These are phyloP conservation scores for Ceratosolen fusciceps DNA, from an alignment of 1,140 invertebrate species.

Conservation along the genomic window DNA sequence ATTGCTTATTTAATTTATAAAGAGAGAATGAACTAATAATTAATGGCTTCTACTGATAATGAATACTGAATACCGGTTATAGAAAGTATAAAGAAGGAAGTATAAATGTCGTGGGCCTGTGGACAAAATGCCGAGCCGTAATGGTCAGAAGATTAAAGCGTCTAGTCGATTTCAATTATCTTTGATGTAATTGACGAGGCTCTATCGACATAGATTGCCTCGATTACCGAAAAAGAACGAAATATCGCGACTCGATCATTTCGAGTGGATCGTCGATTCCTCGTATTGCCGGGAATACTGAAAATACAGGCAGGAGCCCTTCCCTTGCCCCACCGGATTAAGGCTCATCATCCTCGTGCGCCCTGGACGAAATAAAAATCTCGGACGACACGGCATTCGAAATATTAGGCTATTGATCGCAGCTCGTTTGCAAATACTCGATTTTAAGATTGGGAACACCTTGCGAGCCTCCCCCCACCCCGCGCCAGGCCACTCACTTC, in stretches of 20 bases:
- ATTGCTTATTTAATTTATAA: too few relatives aligned
- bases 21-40: too few relatives aligned
- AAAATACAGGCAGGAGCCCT: neutral
- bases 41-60: neutral
- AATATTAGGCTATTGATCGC: neutral
- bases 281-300: neutral
- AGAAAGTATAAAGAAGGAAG: too few relatives aligned
- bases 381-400: neutral
- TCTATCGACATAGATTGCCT: neutral
- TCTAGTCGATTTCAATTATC: neutral
- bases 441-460: constrained; percentile 26
- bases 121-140: neutral
- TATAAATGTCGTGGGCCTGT: too few relatives aligned
- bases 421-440: constrained; percentile 4
- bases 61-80: neutral
- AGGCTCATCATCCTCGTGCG: neutral
- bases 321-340: neutral
- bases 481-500: too few relatives aligned
- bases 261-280: neutral
- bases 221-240: neutral
- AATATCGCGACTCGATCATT: neutral
- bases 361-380: neutral
- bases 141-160: neutral
- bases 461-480: neutral
- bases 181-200: neutral